Base-by-base conservation (phyloP, 2,113 vertebrate genomes). In the Ranitomeya variabilis region DNA sequence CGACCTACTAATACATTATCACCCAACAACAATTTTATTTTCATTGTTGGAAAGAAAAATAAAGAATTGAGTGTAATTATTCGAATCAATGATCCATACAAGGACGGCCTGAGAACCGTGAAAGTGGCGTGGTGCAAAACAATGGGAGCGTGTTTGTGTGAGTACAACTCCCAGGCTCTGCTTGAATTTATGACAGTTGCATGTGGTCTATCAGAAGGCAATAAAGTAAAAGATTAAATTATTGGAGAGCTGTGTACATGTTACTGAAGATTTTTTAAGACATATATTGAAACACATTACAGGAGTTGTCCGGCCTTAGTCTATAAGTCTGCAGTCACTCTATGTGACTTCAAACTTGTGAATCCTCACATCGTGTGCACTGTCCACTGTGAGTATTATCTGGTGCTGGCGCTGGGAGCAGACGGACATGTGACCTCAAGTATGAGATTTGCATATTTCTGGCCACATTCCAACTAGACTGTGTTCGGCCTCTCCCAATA, bases 1-100 rank as follows among this genome's bases (percentile, higher is more conserved):
- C 4, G 3, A 23, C 69, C 23, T 52, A 11, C 55, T 57, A 9
- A 77, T 16, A 62, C 19, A 76, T 73, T 60, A 67, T 76, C 52
- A 31, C 15, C 15, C 26, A 60, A 74, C 55, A 23, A 55, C 66
- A 21, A 54, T n/a, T 51, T 19, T 74, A 23, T 67, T 19, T 54
- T 54, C 23, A 52, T 7, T 73, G 52, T 21, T 18, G 8, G 16
- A 71, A 66, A 23, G 11, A 19, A 57, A 73, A 85, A 18, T 74
- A 54, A 23, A 84, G 64, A 16, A 54, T 52, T 11, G 13, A 16
- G 15, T 54, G 7, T n/a, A 54, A 84, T 84, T 84, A 84, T 52
- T 84, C 16, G 10, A 55, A 67, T 55, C 82, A 84, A 7, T 71
- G 66, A 84, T 55, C 82, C 82, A 55, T 84, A 55, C 37, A 84